Percentiles rank a stretch among this genome's conserved stretches.
Evolutionary conservation across 2,797 vertebrate species (phyloP).

Genomic region (Centropyge bicolor): DNA sequence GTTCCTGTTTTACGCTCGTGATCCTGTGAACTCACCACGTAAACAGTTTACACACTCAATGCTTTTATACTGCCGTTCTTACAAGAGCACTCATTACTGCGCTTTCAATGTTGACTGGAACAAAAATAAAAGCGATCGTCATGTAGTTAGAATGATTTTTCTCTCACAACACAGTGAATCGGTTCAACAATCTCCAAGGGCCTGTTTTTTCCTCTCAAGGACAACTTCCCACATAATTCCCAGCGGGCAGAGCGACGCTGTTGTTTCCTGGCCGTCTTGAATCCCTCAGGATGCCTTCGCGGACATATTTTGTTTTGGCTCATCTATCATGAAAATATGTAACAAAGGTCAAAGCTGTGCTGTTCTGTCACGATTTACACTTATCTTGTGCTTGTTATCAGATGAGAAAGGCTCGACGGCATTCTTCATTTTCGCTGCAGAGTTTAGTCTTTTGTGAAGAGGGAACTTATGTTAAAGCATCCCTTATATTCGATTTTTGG

Average conservation of each 20-base stretch:
- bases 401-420: constrained; percentile 34
- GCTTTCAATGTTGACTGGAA: background rate
- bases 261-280: constrained; percentile 33
- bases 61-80: background rate
- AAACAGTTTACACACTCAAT: constrained; percentile 30
- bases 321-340: constrained; percentile 39
- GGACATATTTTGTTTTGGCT: constrained; percentile 41
- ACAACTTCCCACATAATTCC: constrained; percentile 44
- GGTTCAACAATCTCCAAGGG: constrained; percentile 28
- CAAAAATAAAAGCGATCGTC: background rate
- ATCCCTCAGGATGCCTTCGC: constrained; percentile 26
- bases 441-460: background rate
- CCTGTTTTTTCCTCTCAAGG: constrained; percentile 36
- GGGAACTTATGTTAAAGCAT: background rate
- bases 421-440: constrained; percentile 28
- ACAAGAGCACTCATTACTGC: background rate
- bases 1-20: background rate
- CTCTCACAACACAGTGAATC: constrained; percentile 10
- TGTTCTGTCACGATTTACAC: constrained; percentile 23
- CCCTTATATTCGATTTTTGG: background rate
- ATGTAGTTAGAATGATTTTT: background rate
- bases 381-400: constrained; percentile 38
- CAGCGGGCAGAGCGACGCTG: constrained; percentile 14
- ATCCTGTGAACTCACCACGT: background rate
- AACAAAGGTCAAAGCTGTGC: constrained; percentile 42